Conservation (phyloP, 2,888 invertebrate species). For the Hydrotaea diabolus region DNA sequence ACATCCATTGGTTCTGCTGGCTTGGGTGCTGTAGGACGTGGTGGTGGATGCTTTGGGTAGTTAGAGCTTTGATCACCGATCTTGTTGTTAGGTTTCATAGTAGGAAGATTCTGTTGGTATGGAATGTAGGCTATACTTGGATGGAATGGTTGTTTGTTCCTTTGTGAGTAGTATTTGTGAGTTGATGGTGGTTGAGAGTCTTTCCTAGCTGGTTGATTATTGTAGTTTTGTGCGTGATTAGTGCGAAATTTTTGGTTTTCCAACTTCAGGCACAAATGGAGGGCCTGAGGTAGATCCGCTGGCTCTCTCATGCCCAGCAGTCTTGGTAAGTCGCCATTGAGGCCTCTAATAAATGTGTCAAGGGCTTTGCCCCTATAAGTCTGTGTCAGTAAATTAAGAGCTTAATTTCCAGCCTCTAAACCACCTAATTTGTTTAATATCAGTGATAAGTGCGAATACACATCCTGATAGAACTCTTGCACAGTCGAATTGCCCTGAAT, state of each 20-base stretch:
- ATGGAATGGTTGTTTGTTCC: conserved; percentile 35
- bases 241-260: conserved; percentile 48
- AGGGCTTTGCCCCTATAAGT: conserved; percentile 68
- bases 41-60: conserved; percentile 28
- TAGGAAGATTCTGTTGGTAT: neutral
- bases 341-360: conserved; percentile 67
- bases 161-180: too few species aligned
- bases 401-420: conserved; percentile 63
- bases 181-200: conserved; percentile 25
- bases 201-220: conserved; percentile 39
- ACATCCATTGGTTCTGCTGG: conserved; percentile 57
- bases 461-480: conserved; percentile 66
- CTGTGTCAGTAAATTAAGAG: conserved; percentile 52
- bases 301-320: conserved; percentile 45
- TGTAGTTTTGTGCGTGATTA: conserved; percentile 40
- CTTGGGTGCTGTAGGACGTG: conserved; percentile 25
- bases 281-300: conserved; percentile 25
- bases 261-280: conserved; percentile 57
- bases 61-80: neutral
- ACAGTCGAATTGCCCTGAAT: conserved; percentile 59
- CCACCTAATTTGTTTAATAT: conserved; percentile 68
- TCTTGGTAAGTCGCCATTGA: conserved; percentile 59
- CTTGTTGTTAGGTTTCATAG: conserved; percentile 6
- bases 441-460: conserved; percentile 66
- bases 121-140: conserved; percentile 45